Conservation (phyloP, 2,888 invertebrate species). For the Teleogryllus oceanicus region DNA sequence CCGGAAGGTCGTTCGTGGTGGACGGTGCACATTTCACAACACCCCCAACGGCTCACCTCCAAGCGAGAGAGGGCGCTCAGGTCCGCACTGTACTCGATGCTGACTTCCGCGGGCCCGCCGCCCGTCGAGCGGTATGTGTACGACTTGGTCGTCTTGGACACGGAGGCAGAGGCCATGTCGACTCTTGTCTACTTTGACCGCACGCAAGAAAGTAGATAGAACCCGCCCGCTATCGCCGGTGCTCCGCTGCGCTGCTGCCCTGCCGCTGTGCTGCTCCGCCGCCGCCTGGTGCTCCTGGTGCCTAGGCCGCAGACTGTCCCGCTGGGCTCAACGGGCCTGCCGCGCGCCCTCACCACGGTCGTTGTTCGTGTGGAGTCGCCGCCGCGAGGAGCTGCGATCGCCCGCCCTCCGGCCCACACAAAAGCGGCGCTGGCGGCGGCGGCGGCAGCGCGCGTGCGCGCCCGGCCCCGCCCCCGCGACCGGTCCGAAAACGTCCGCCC, state of each 20-base stretch:
- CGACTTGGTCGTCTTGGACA: conserved; percentile 75
- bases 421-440: conserved; percentile 7
- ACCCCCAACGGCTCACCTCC: conserved; percentile 67
- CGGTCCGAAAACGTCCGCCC: background rate
- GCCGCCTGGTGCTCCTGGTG: background rate
- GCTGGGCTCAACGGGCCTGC: conserved; percentile 23
- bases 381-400: background rate
- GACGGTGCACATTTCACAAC: background rate
- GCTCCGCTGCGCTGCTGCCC: background rate
- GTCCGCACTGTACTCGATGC: conserved; percentile 93
- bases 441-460: background rate
- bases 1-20: too few relatives aligned
- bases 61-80: conserved; percentile 90
- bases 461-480: background rate
- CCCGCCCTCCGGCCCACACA: conserved; percentile 1
- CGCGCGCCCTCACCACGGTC: conserved; percentile 29
- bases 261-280: background rate
- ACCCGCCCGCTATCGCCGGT: background rate
- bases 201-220: conserved; percentile 20
- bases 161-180: conserved; percentile 43
- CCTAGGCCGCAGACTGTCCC: conserved; percentile 8
- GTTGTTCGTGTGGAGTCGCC: conserved; percentile 33
- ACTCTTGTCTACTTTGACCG: conserved; percentile 6
- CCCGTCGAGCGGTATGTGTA: conserved; percentile 88
- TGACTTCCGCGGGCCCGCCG: conserved; percentile 72